phyloP scores from a whole-genome alignment of 2,113 vertebrate species.

The Apeltes quadracus region DNA sequence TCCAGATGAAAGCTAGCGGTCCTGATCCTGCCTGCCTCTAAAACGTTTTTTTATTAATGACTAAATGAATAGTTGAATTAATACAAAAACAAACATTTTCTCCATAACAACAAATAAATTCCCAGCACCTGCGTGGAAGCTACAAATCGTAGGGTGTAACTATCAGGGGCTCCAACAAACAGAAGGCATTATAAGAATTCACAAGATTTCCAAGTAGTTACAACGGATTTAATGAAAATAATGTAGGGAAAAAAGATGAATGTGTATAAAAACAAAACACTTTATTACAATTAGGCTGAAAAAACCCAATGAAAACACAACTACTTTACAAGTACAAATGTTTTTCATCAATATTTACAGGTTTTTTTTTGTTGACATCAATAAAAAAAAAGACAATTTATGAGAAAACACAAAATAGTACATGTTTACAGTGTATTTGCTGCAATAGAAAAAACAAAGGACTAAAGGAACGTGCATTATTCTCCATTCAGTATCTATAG shows the following conservation, averaged over 20 bases:
- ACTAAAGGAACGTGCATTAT: constrained; percentile 75
- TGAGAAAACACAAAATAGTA: constrained; percentile 75
- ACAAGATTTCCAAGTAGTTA: constrained; percentile 63
- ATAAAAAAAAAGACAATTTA: constrained; percentile 77
- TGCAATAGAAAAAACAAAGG: constrained; percentile 69
- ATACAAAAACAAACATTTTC: too few species aligned
- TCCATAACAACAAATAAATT: neutral
- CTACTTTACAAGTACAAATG: constrained; percentile 93
- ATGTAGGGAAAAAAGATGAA: constrained; percentile 60
- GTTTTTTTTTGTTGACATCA: constrained; percentile 71
- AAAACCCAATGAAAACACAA: constrained; percentile 84
- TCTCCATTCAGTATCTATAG: constrained; percentile 72
- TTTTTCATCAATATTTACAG: constrained; percentile 87
- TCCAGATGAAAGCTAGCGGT: neutral
- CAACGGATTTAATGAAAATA: constrained; percentile 66
- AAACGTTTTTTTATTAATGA: neutral
- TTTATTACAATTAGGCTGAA: constrained; percentile 90
- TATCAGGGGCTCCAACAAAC: neutral
- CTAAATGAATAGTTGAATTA: neutral
- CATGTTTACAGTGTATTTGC: constrained; percentile 81
- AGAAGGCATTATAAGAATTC: constrained; percentile 40
- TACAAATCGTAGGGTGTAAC: neutral
- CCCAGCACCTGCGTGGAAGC: neutral
- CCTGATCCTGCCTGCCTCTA: neutral
- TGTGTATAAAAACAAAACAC: constrained; percentile 89